Evolutionary conservation across 2,113 vertebrate genomes (phyloP).

Genomic region (Rhea pennata): DNA sequence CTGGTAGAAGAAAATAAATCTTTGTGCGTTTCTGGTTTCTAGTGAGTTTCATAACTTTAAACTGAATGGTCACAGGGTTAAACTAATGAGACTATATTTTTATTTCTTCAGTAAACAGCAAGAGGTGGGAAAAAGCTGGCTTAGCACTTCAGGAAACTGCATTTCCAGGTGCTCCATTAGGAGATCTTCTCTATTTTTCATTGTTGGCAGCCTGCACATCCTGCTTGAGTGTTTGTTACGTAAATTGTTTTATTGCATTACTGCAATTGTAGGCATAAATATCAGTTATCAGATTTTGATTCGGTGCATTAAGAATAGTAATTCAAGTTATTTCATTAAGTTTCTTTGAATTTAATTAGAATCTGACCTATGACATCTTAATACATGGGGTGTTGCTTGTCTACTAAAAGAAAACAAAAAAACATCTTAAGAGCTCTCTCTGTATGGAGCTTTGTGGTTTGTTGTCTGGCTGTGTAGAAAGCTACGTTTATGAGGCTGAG

Average conservation of each 20-base stretch:
- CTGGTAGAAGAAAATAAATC: background rate
- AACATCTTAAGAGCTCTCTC: background rate
- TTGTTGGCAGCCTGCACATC: background rate
- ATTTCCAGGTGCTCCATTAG: background rate
- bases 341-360: background rate
- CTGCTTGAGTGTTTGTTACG: background rate
- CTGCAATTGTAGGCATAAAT: background rate
- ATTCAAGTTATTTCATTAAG: background rate
- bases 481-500: background rate
- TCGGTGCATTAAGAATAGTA: background rate
- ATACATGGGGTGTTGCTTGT: background rate
- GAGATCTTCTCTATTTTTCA: background rate
- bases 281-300: background rate
- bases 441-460: background rate
- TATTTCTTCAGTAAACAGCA: background rate
- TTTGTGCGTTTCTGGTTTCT: background rate
- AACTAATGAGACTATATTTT: background rate
- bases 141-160: background rate
- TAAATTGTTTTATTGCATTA: background rate
- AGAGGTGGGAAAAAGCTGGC: background rate
- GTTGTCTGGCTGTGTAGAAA: background rate
- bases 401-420: background rate
- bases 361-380: background rate
- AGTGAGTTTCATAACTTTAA: background rate
- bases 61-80: background rate